Evolutionary conservation across 2,797 vertebrate species (phyloP), one percentile per base, ranked within the genome.

Genomic region (Aulostomus chinensis): DNA sequence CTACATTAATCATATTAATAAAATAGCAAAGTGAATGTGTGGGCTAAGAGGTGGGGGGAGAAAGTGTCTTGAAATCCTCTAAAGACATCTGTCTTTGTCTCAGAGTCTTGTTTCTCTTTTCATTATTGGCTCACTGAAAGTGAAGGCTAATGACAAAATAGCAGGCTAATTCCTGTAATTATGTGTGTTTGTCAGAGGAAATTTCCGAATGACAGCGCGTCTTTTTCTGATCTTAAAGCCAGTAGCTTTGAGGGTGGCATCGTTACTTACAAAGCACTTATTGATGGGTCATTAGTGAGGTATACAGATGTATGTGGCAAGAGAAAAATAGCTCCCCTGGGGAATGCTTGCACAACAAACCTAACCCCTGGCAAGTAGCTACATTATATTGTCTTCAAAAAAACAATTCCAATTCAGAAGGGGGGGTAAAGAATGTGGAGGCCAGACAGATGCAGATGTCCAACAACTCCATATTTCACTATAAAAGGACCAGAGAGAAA

Each of bases 1-100:
- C 84, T 85, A 79, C 83, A 88, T 89, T 92, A 87, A 92, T 91
- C 78, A 88, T 86, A 88, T 92, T 90, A 90, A 90, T 91, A 90
- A 88, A 88, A 89, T 61, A 45, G 55, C 62, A 75, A 65, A 84
- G 76, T 85, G 79, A 84, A 80, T 73, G 68, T 81, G 82, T 83
- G 86, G 80, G 84, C 76, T 58, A 24, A 48, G 56, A 78, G 73
- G 68, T 54, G 64, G 64, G 61, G 48, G 20, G 33, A 68, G 69
- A 50, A 24, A 81, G 61, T 73, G 78, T 84, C 78, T 88, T 76
- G 56, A 84, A 89, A 79, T 87, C 82, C 76, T 77, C 79, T 60
- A 71, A 77, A 89, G 86, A 87, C 88, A 78, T 81, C 81, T 58
- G 65, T 86, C 86, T 86, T 86, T 88, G 86, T 90, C 82, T 80